Evolutionary conservation across 2,113 vertebrate species (phyloP).

Genomic region (Anguilla rostrata): DNA sequence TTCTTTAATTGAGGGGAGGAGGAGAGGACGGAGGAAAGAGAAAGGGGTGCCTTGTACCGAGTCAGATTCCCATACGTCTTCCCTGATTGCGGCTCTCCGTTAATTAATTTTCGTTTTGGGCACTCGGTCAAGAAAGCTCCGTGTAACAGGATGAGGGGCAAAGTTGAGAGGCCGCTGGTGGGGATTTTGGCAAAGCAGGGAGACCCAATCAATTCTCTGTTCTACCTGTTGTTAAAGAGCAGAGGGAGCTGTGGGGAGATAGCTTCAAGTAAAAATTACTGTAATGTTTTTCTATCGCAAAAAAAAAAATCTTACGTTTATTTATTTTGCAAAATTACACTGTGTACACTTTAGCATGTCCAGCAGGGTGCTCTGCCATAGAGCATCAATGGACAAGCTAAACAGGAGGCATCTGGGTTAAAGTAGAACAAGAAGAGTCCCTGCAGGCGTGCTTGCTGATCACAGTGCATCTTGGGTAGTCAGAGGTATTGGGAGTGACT

Average conservation of each 20-base stretch:
- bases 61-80: slow-evolving; percentile 52
- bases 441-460: background rate
- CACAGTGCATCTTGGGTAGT: too few species aligned
- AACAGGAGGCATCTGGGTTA: background rate
- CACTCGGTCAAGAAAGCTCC: slow-evolving; percentile 54
- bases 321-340: too few species aligned
- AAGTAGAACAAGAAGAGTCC: too few species aligned
- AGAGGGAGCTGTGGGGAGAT: background rate
- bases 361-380: background rate
- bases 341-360: background rate
- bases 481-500: too few species aligned
- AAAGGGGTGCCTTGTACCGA: slow-evolving; percentile 42
- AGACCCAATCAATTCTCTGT: slow-evolving; percentile 44
- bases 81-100: slow-evolving; percentile 47
- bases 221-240: background rate
- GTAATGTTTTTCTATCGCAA: background rate
- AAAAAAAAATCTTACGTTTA: too few species aligned
- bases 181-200: slow-evolving; percentile 35
- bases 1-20: background rate
- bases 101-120: slow-evolving; percentile 63
- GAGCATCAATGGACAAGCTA: background rate
- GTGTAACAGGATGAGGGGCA: slow-evolving; percentile 51
- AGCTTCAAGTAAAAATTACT: background rate
- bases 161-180: slow-evolving; percentile 33
- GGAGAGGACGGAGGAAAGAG: slow-evolving; percentile 26